Evolutionary conservation across 2,888 invertebrate genomes (phyloP).

Genomic region (Bursaphelenchus okinawaensis): DNA sequence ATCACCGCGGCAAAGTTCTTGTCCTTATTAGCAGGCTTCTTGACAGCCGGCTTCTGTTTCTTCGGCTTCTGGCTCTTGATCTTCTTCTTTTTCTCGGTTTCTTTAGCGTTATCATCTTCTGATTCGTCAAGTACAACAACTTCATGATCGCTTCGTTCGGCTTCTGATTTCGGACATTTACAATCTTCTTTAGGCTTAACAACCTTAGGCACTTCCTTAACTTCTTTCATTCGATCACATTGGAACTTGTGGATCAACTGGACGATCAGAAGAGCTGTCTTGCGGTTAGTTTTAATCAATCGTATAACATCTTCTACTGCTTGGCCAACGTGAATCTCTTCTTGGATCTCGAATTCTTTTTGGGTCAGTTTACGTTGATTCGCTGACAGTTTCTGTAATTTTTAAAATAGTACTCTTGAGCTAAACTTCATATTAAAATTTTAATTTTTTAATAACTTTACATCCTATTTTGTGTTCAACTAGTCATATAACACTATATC

Average conservation of each 20-base stretch:
- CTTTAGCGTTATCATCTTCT: slow-evolving; percentile 10
- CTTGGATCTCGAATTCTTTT: slow-evolving; percentile 41
- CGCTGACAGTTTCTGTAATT: slow-evolving; percentile 32
- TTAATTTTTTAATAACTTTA: too few species aligned
- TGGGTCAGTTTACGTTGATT: slow-evolving; percentile 37
- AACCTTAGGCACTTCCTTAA: neutral
- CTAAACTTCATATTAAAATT: too few species aligned
- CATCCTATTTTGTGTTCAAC: too few species aligned
- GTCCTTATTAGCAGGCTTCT: neutral
- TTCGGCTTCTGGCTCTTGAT: neutral
- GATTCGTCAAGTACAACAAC: slow-evolving; percentile 23
- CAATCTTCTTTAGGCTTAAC: neutral
- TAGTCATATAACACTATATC: too few species aligned
- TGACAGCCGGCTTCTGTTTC: neutral
- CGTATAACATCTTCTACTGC: slow-evolving; percentile 54
- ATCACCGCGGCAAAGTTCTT: slow-evolving; percentile 38
- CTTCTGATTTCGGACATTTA: neutral
- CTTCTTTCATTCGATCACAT: slow-evolving; percentile 30
- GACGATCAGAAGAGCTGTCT: slow-evolving; percentile 52
- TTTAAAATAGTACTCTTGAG: too few species aligned
- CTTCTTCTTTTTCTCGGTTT: slow-evolving; percentile 16
- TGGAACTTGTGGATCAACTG: slow-evolving; percentile 49
- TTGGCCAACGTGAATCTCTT: slow-evolving; percentile 44
- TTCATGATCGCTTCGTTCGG: slow-evolving; percentile 8
- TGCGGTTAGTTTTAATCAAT: slow-evolving; percentile 41